Base-by-base conservation (phyloP, 2,888 invertebrate genomes). In the Tuberolachnus salignus region DNA sequence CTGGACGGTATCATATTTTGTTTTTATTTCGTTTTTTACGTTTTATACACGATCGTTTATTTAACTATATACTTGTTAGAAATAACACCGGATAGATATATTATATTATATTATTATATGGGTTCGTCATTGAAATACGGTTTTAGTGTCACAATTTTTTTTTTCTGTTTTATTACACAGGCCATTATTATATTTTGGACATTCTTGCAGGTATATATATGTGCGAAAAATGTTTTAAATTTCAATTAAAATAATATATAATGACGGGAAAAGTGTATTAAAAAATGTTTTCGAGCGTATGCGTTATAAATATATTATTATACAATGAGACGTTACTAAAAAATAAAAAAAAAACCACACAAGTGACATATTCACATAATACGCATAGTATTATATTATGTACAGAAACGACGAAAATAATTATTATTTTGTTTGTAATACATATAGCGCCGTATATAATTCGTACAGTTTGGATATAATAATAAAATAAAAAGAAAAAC, bases 191-290 rank as follows among this genome's bases (percentile, higher is more conserved):
- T 59, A 59, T 26, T 23, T 10, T 10, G 4, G 14, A 44, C 44
- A 55, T 23, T n/a, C n/a, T n/a, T 4, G 21, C 16, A 1, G 3
- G n/a, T n/a, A 14, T 10, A 53, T 10, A 53, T 8, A n/a, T n/a
- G n/a, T n/a, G n/a, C n/a, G n/a, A 72, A 26, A 34, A n/a, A 61
- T 14, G 59, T 46, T 59, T 72, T 61, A 34, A 72, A 72, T 72
- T 49, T 59, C 71, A 61, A 49, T 61, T 49, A 19, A 19, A 59
- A 13, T 59, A 14, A 59, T 44, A 34, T 21, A 55, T 55, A 21
- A 64, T 34, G 34, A 63, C 44, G 44, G 14, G 21, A 63, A n/a
- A n/a, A 63, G 14, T 21, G 34, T 16, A 61, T 16, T 6, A 42
- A 42, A 9, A 23, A 21, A 70, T 55, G 42, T 55, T 70, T 70